Evolutionary conservation across 2,888 invertebrate genomes (phyloP), one percentile per base, ranked within the genome.

Genomic region (Ectropis crepuscularia): DNA sequence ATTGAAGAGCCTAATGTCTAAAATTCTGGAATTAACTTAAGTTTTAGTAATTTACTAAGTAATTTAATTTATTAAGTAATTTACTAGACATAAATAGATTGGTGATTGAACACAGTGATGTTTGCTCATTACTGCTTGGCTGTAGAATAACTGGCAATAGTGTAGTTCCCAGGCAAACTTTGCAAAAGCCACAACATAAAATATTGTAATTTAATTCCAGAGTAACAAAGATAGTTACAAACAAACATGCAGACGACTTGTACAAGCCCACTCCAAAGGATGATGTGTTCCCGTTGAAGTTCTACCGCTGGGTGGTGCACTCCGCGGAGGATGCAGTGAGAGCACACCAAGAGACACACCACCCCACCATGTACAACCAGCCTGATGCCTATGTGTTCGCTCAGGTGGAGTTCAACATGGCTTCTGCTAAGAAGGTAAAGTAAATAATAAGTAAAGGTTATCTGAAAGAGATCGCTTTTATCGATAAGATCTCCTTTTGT

Each of bases 351-450:
- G 97, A 98, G 85, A 95, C 95, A 0, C 96, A 97, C 83, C 96
- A 97, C 82, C 96, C 97, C 0, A 94, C 96, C 0, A 96, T 98
- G 90, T 96, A 95, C 76, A 96, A 98, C 86, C 87, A 93, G 43
- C 96, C 97, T 0, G 93, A 96, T 82, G 95, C 97, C 0, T 87
- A 94, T 10, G 83, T 98, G 0, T 94, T 93, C 70, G 95, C 96
- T 5, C 88, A 94, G 43, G 91, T 98, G 62, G 98, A 98, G 82
- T 84, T 98, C 5, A 96, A 98, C 81, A 96, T 98, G 96, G 93
- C 93, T 70, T 95, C 95, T 57, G 94, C 93, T 67, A 96, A 95
- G 81, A 94, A 95, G 91, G 95, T 95, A 76, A 37, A 49, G 47
- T 10, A 11, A n/a, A n/a, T n/a, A n/a, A n/a, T n/a, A n/a, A n/a